phyloP scores from a whole-genome alignment of 2,888 invertebrate species.

The Tanypteryx hageni region DNA sequence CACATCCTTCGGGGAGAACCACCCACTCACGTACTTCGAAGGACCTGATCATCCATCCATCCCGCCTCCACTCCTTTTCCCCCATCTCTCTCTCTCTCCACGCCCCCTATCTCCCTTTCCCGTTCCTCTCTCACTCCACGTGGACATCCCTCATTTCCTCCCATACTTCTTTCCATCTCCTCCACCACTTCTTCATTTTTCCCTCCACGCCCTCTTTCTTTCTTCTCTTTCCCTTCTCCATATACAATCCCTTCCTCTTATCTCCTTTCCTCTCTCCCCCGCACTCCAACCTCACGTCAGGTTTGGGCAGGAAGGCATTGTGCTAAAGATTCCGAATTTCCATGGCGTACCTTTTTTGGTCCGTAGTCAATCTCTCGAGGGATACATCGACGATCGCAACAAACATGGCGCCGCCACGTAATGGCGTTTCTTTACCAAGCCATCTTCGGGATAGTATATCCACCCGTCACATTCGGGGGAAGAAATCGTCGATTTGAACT shows the following conservation, averaged over 20 bases:
- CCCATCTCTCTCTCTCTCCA: background rate
- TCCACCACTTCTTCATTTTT: background rate
- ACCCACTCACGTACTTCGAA: conserved; percentile 46
- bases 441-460: no score
- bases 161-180: background rate
- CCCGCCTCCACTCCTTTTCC: background rate
- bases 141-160: no score
- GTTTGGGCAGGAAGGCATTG: conserved; percentile 51
- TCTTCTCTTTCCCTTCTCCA: background rate
- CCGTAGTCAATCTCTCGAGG: background rate
- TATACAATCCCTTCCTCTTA: background rate
- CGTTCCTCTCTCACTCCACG: background rate
- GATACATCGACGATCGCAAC: background rate
- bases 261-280: background rate
- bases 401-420: background rate
- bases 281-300: conserved; percentile 26
- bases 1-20: conserved; percentile 48
- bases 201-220: background rate
- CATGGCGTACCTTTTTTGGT: background rate
- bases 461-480: no score
- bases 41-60: conserved; percentile 25
- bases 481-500: background rate
- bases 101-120: conserved; percentile 11
- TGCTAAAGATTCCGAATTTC: background rate
- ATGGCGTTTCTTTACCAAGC: background rate